A percentile compares a stretch with the other conserved stretches of the same genome.
Evolutionary conservation across 2,888 invertebrate species (phyloP).

Genomic region (Pandemis heparana): DNA sequence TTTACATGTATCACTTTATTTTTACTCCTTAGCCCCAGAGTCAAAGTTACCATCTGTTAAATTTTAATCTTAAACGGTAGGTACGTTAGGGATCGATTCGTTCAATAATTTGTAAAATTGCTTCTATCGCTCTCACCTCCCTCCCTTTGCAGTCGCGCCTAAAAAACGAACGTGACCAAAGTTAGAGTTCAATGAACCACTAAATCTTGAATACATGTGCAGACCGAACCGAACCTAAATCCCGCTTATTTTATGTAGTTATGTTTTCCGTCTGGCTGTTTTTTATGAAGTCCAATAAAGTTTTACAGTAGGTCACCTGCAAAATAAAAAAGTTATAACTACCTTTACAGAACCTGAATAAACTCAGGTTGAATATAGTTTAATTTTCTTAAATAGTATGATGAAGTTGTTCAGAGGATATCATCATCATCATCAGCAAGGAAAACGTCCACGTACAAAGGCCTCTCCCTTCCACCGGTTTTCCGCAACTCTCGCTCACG

Average conservation of each 20-base stretch:
- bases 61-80: constrained; percentile 11
- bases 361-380: neutral
- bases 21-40: too few relatives aligned
- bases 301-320: neutral
- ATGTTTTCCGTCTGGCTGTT: neutral
- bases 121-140: constrained; percentile 19
- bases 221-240: constrained; percentile 24
- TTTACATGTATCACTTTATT: too few relatives aligned
- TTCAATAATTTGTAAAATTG: constrained; percentile 9
- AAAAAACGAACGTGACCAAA: constrained; percentile 21
- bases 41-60: neutral
- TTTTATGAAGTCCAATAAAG: neutral
- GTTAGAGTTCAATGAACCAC: constrained; percentile 28
- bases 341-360: neutral
- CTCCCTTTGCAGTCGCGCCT: constrained; percentile 29
- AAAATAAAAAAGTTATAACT: neutral
- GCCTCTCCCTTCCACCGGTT: too few relatives aligned
- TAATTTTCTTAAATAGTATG: neutral
- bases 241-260: constrained; percentile 12
- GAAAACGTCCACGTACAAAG: too few relatives aligned
- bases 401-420: neutral
- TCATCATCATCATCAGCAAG: too few relatives aligned
- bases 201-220: constrained; percentile 31
- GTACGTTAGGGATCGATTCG: constrained; percentile 35
- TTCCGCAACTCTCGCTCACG: too few relatives aligned